Percentiles rank a stretch among this genome's conserved stretches.
phyloP scores from a whole-genome alignment of 2,797 vertebrate genomes.

The Tachyglossus aculeatus region DNA sequence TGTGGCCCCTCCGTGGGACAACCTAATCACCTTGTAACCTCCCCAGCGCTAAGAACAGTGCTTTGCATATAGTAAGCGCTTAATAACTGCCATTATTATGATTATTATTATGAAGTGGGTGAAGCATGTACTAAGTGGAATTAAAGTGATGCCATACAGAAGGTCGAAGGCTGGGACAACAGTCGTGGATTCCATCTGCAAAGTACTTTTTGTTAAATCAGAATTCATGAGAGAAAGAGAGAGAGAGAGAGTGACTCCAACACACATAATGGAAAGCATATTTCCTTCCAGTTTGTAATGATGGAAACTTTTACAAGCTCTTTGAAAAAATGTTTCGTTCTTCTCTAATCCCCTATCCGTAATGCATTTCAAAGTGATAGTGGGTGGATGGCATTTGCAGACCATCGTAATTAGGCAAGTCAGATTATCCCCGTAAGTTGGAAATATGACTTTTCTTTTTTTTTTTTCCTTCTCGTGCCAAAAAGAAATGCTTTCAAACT shows the following conservation, averaged over 20 bases:
- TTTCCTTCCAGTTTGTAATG: conserved; percentile 39
- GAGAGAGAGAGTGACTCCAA: neutral
- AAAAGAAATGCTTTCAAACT: conserved; percentile 16
- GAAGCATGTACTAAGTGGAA: too few relatives aligned
- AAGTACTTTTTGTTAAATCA: too few relatives aligned
- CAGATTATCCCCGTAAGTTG: conserved; percentile 7
- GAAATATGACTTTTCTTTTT: conserved; percentile 30
- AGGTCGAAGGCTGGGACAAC: too few relatives aligned
- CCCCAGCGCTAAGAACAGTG: too few relatives aligned
- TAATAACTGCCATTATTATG: too few relatives aligned
- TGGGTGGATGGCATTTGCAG: conserved; percentile 8
- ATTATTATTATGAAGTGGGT: too few relatives aligned
- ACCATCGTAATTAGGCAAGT: conserved; percentile 39
- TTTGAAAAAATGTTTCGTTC: conserved; percentile 15
- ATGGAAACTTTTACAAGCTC: conserved; percentile 35
- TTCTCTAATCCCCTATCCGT: conserved; percentile 5
- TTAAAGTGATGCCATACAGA: too few relatives aligned
- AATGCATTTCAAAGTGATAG: conserved; percentile 6
- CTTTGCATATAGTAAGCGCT: too few relatives aligned
- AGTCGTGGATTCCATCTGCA: too few relatives aligned
- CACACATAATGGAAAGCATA: conserved; percentile 12
- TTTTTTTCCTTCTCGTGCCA: conserved; percentile 31
- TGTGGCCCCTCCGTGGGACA: too few relatives aligned
- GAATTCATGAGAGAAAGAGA: too few relatives aligned
- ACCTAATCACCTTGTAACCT: too few relatives aligned